Evolutionary conservation across 2,888 invertebrate species (phyloP).

Genomic region (Amphiduros pacificus): DNA sequence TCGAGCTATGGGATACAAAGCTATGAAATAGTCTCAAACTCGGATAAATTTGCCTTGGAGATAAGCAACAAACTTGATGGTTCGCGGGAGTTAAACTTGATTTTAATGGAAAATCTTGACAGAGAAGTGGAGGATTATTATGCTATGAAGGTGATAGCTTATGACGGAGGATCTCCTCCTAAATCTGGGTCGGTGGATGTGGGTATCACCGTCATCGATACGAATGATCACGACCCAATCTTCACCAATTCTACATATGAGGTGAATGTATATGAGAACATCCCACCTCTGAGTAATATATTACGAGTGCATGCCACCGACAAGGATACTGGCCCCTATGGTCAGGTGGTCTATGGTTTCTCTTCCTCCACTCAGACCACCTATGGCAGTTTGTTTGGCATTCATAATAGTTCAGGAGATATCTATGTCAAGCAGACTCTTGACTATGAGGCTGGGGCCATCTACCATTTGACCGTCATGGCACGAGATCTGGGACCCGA

Average conservation of each 20-base stretch:
- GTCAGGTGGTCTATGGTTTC: constrained; percentile 29
- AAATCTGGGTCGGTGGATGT: constrained; percentile 28
- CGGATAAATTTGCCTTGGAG: constrained; percentile 22
- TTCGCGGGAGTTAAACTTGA: constrained; percentile 25
- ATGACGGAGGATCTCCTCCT: constrained; percentile 59
- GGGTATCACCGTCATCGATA: constrained; percentile 25
- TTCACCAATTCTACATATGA: constrained; percentile 29
- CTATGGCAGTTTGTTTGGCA: constrained; percentile 28
- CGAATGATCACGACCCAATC: constrained; percentile 29
- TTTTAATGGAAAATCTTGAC: constrained; percentile 26
- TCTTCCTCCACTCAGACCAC: constrained; percentile 22
- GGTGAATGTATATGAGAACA: constrained; percentile 28
- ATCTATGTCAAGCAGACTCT: constrained; percentile 25
- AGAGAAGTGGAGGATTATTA: constrained; percentile 27
- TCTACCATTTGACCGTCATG: constrained; percentile 16
- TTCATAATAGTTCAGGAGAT: constrained; percentile 25
- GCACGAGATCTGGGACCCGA: constrained; percentile 21
- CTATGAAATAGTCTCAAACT: constrained; percentile 24
- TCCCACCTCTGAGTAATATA: constrained; percentile 17
- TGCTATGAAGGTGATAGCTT: constrained; percentile 25
- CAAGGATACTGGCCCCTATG: constrained; percentile 30
- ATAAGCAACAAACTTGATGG: constrained; percentile 23
- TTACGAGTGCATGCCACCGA: constrained; percentile 31
- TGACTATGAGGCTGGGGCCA: constrained; percentile 12
- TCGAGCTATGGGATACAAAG: constrained; percentile 23